Conservation (phyloP, 2,888 invertebrate species). For the Meandrusa payeni region DNA sequence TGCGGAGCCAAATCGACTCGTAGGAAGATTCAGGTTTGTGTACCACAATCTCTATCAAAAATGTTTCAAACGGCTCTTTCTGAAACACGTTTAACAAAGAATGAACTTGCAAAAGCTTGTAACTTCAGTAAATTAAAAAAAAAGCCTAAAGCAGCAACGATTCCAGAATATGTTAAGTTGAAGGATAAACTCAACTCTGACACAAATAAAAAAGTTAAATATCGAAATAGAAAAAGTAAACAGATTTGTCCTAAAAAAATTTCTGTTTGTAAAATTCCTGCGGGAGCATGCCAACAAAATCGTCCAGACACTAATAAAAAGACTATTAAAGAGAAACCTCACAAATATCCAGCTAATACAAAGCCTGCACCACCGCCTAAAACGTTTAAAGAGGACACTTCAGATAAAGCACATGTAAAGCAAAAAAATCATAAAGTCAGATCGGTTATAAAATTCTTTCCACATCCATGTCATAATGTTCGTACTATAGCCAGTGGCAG, state of each 20-base stretch:
- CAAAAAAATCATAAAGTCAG: not conserved
- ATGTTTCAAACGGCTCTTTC: constrained; percentile 7
- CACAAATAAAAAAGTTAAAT: not conserved
- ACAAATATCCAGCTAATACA: too few relatives aligned
- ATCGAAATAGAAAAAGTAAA: not conserved
- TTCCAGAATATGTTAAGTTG: not conserved
- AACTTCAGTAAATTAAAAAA: constrained; percentile 5
- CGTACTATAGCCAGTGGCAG: not conserved
- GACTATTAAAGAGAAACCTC: too few relatives aligned
- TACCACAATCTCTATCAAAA: constrained; percentile 16
- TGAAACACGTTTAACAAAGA: constrained; percentile 4
- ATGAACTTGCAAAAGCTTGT: constrained; percentile 7
- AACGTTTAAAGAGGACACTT: too few relatives aligned
- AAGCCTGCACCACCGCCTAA: too few relatives aligned
- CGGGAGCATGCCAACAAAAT: not conserved
- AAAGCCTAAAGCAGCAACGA: not conserved
- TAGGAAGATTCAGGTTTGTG: constrained; percentile 4
- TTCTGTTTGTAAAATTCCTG: not conserved
- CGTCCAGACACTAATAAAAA: too few relatives aligned
- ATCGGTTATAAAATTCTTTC: constrained; percentile 20
- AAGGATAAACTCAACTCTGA: not conserved
- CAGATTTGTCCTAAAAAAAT: not conserved
- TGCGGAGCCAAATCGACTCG: too few relatives aligned
- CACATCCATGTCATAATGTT: constrained; percentile 1
- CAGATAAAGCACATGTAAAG: too few relatives aligned